Percentiles rank a stretch among this genome's conserved stretches.
These are phyloP conservation scores for Ferdinandea cuprea DNA, from an alignment of 2,888 invertebrate genomes.

Conservation along the genomic window DNA sequence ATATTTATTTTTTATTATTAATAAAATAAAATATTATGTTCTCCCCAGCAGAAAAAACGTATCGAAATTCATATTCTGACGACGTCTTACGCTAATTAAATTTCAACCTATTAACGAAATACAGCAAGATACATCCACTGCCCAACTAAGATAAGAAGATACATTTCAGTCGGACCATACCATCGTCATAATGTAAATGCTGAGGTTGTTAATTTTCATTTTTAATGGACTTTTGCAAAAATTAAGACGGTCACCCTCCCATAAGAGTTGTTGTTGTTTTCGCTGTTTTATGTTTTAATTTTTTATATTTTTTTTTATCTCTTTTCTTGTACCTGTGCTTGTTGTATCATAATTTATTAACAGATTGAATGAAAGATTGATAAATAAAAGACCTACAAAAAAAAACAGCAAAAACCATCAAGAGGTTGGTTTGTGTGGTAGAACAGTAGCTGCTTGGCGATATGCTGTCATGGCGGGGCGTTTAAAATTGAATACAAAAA, in stretches of 20 bases:
- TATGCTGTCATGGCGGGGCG: slow-evolving; percentile 2
- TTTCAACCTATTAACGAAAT: slow-evolving; percentile 70
- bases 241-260: slow-evolving; percentile 59
- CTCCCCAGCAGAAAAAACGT: neutral
- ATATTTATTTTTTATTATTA: neutral
- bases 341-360: slow-evolving; percentile 68
- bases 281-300: neutral
- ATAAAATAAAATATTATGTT: neutral
- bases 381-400: slow-evolving; percentile 33
- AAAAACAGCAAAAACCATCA: too few relatives aligned
- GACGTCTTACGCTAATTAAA: slow-evolving; percentile 69
- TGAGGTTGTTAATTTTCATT: slow-evolving; percentile 70
- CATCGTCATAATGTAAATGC: slow-evolving; percentile 13
- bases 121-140: slow-evolving; percentile 10
- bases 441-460: slow-evolving; percentile 37
- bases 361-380: slow-evolving; percentile 62
- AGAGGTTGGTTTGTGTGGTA: slow-evolving; percentile 26
- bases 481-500: neutral
- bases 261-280: slow-evolving; percentile 2
- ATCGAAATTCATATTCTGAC: slow-evolving; percentile 62
- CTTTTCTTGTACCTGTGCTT: slow-evolving; percentile 11
- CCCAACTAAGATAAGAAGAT: slow-evolving; percentile 47
- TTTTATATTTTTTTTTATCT: neutral
- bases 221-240: slow-evolving; percentile 70
- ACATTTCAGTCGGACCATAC: slow-evolving; percentile 7